Evolutionary conservation across 2,113 vertebrate genomes (phyloP).

Genomic region (Rissa tridactyla): DNA sequence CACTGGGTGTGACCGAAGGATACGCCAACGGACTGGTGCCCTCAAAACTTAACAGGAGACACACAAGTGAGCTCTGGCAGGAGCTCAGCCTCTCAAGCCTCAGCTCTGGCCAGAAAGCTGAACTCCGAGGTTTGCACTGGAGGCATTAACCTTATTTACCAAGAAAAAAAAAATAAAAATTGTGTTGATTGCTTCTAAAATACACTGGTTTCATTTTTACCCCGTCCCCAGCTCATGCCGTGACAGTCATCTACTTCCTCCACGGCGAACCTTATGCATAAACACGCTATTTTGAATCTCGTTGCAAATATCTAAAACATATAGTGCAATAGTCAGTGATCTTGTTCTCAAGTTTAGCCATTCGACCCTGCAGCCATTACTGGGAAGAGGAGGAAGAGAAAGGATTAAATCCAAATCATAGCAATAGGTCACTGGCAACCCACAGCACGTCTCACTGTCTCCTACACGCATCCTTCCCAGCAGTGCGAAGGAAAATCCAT

Average conservation of each 20-base stretch:
- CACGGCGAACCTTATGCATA: neutral
- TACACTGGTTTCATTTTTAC: neutral
- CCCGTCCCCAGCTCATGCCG: too few relatives aligned
- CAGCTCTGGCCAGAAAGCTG: neutral
- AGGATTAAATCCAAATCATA: neutral
- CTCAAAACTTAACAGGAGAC: neutral
- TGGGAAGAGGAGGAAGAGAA: neutral
- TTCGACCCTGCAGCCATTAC: neutral
- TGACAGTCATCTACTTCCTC: neutral
- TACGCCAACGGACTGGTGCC: rapidly evolving
- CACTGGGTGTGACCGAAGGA: rapidly evolving
- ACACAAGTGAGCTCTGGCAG: neutral
- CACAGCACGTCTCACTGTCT: too few relatives aligned
- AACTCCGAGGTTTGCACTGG: too few relatives aligned
- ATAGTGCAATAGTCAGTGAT: too few relatives aligned
- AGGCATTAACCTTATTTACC: neutral
- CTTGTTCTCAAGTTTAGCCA: too few relatives aligned
- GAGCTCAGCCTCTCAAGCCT: neutral
- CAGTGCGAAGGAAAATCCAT: rapidly evolving
- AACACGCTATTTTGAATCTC: rapidly evolving
- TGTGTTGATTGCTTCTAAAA: neutral
- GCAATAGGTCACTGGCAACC: neutral
- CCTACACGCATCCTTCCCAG: neutral
- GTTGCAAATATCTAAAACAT: too few relatives aligned
- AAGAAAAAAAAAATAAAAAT: neutral